phyloP scores from a whole-genome alignment of 2,888 invertebrate species.

The Fragum sueziense region DNA sequence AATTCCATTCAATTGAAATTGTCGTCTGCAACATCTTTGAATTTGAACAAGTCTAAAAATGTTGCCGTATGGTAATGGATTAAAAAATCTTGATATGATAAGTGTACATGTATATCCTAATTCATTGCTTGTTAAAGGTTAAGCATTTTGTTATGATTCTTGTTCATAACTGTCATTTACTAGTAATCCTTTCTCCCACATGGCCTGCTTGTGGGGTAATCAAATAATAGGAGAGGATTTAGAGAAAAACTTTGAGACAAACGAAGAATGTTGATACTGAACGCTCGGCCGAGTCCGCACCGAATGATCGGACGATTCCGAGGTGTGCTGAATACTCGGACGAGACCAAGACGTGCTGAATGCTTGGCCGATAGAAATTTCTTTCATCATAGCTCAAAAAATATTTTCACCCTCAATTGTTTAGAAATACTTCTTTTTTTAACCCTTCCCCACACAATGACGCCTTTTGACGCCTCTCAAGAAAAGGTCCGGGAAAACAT shows the following conservation, averaged over 20 bases:
- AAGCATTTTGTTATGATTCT: background rate
- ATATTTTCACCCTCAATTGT: background rate
- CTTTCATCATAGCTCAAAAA: background rate
- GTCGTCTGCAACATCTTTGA: too few species aligned
- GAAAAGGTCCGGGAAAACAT: background rate
- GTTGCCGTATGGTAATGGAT: too few species aligned
- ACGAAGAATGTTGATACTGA: background rate
- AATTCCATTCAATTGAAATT: too few species aligned
- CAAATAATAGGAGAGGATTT: too few species aligned
- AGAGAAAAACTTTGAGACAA: background rate
- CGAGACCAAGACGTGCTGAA: background rate
- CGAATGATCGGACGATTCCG: background rate
- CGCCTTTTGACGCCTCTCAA: background rate
- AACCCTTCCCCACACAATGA: background rate
- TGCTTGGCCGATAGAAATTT: background rate
- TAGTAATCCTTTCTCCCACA: background rate
- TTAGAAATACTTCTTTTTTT: background rate
- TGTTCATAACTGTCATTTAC: background rate
- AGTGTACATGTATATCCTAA: background rate
- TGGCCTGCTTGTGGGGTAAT: background rate
- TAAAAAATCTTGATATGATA: background rate
- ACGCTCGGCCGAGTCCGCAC: background rate
- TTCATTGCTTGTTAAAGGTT: background rate
- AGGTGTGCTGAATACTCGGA: background rate
- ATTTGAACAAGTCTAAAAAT: background rate